Evolutionary conservation across 2,888 invertebrate species (phyloP), one percentile per base, ranked within the genome.

Genomic region (Xestia ashworthii): DNA sequence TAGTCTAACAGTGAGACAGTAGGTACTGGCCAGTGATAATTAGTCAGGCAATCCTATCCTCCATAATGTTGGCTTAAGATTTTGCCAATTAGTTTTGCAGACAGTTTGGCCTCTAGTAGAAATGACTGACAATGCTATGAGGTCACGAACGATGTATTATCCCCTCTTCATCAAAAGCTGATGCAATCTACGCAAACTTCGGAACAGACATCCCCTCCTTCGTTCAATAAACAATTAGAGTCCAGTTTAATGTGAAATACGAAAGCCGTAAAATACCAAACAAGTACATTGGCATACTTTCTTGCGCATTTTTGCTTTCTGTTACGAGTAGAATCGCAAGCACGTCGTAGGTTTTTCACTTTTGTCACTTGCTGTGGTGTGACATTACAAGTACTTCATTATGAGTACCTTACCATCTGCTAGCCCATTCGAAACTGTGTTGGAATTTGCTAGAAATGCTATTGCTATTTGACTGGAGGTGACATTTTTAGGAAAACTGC

Each of bases 251-350:
- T 66, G 69, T 62, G 60, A 78, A 78, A 69, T 78, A 81, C n/a
- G 82, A 82, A 83, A 83, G 83, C 16, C 69, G 69, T 58, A 50
- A 85, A 85, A 72, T 60, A 46, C 46, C 38, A 46, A 74, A 74
- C 62, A 66, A 69, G 71, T 50, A 60, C 55, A 50, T 53, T 86
- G 83, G 72, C 86, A 86, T 82, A 86, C 78, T 77, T 83, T 70
- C 76, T 71, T 55, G 22, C 71, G 65, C 58, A 66, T 65, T 76
- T 76, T 84, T 81, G 41, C 48, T 81, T 71, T 72, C 80, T 58
- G 55, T 44, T 19, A 53, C 58, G 74, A 64, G 53, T 0, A 46
- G 66, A 80, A 80, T 74, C 22, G 62, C 12, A 68, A 74, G 14
- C 4, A 65, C n/a, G 44, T 44, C 8, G n/a, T 8, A 46, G n/a